Base-by-base conservation (phyloP, 1,140 invertebrate species). In the Aricia agestis region DNA sequence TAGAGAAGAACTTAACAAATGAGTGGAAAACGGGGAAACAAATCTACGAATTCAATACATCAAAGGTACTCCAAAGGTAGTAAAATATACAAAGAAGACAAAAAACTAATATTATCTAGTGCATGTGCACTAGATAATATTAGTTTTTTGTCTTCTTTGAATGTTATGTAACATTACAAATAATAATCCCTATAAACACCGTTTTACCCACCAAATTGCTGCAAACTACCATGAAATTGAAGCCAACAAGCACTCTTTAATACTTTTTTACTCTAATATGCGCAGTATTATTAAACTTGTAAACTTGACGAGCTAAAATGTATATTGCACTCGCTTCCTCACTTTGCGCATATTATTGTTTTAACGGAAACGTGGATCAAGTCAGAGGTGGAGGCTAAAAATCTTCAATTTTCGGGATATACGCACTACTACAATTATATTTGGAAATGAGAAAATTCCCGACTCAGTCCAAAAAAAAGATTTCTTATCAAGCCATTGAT, bases 51-150 rank as follows among this genome's bases (percentile, higher is more conserved):
- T 80, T 10, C 78, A 74, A 65, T 80, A 72, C 68, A 32, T 76
- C 7, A 80, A 68, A 67, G 76, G 76, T 18, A n/a, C 70, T 4
- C 76, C 78, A 18, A 80, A 75, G 71, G 74, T 79, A n/a, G 45
- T 79, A n/a, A 69, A 36, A 13, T 19, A 70, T 18, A 70, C 45
- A 65, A 36, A 32, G 63, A 72, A 70, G 73, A 73, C 68, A 67
- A 69, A 71, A 66, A 63, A 59, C n/a, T 3, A 25, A 17, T 0
- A 31, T 18, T 45, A 58, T 32, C 18, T 11, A 63, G 13, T 57
- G 31, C 72, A 41, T 45, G 41, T 25, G n/a, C n/a, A n/a, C n/a
- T n/a, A n/a, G n/a, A n/a, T n/a, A n/a, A n/a, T n/a, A n/a, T n/a
- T n/a, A n/a, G n/a, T n/a, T n/a, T n/a, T n/a, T n/a, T n/a, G n/a